Evolutionary conservation across 2,113 vertebrate genomes (phyloP).

Genomic region (Aldabrachelys gigantea): DNA sequence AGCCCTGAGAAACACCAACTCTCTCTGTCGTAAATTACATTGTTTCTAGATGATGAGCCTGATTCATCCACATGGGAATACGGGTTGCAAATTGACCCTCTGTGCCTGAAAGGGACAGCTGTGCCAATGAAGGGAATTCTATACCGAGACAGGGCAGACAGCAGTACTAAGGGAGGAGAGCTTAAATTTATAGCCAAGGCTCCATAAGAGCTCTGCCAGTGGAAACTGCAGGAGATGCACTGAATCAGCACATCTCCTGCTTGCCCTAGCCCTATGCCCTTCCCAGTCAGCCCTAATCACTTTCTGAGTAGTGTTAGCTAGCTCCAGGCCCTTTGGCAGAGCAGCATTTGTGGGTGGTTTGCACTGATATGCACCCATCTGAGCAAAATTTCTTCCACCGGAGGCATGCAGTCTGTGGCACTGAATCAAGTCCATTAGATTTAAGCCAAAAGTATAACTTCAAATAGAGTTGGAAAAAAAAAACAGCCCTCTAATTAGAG

Average conservation of each 20-base stretch:
- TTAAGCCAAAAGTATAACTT: background rate
- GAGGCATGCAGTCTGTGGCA: background rate
- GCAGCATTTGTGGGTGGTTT: background rate
- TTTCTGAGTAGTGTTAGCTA: background rate
- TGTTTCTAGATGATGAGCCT: background rate
- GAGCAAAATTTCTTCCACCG: background rate
- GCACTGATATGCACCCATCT: background rate
- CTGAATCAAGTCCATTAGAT: background rate
- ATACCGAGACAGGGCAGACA: background rate
- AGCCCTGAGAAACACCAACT: background rate
- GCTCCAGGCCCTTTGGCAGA: background rate
- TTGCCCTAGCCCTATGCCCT: background rate
- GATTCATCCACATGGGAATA: background rate
- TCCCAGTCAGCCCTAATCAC: background rate
- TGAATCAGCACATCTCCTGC: background rate
- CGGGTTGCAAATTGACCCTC: background rate
- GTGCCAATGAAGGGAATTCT: background rate
- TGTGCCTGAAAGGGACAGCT: background rate
- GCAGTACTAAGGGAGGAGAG: background rate
- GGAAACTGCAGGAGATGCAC: background rate
- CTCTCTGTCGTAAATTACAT: background rate
- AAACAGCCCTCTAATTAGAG: background rate
- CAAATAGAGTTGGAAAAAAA: background rate
- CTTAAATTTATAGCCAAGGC: background rate
- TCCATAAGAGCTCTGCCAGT: background rate